A percentile compares a stretch with the other conserved stretches of the same genome.
Evolutionary conservation across 2,113 vertebrate species (phyloP).

Genomic region (Heteronetta atricapilla): DNA sequence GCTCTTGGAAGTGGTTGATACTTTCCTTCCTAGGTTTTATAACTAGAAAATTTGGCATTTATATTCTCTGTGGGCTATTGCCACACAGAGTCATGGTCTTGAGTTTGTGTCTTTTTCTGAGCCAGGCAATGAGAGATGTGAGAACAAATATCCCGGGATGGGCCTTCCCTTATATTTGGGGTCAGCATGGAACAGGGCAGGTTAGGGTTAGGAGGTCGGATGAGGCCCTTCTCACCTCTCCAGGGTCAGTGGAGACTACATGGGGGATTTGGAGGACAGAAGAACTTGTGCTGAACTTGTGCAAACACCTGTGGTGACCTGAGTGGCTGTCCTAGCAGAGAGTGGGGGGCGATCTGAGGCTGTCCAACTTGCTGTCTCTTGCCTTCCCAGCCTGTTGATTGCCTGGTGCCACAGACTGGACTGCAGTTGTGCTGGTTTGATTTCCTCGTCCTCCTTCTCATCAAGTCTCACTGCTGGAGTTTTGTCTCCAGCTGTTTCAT

Average conservation of each 20-base stretch:
- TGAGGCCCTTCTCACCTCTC: rapidly evolving
- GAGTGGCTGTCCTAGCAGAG: not conserved
- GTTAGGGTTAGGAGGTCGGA: not conserved
- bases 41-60: not conserved
- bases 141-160: not conserved
- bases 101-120: not conserved
- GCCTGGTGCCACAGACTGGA: not conserved
- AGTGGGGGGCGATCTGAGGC: not conserved
- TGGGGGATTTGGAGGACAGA: rapidly evolving
- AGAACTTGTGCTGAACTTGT: not conserved
- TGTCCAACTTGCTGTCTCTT: not conserved
- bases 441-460: not conserved
- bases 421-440: rapidly evolving
- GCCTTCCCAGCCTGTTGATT: not conserved
- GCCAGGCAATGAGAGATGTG: rapidly evolving
- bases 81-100: not conserved
- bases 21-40: not conserved
- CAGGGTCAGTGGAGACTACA: not conserved
- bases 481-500: not conserved
- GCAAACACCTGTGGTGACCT: too few relatives aligned
- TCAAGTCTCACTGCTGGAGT: not conserved
- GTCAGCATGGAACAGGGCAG: not conserved
- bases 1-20: not conserved
- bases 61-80: not conserved
- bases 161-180: too few relatives aligned